phyloP scores from a whole-genome alignment of 2,797 vertebrate genomes.

The Scolopax bukidnonensis region DNA sequence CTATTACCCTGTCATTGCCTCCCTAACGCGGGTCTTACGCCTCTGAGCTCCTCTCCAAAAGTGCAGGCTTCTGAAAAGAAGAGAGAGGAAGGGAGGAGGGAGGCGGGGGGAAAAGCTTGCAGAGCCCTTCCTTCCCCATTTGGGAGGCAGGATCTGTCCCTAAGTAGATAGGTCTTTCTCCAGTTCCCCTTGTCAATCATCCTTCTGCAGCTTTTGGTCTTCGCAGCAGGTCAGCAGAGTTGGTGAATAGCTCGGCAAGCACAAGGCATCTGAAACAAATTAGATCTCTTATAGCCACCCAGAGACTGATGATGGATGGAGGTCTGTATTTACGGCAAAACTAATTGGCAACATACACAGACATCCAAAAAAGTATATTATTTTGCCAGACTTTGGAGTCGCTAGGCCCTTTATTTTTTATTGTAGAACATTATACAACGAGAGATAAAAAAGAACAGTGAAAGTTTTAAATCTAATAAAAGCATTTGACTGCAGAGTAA shows the following conservation, averaged over 20 bases:
- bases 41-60: conserved; percentile 59
- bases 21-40: conserved; percentile 48
- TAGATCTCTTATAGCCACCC: conserved; percentile 96
- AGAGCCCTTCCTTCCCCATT: conserved; percentile 22
- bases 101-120: neutral
- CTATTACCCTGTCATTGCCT: conserved; percentile 73
- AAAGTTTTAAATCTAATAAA: conserved; percentile 87
- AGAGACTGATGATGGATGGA: conserved; percentile 98
- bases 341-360: conserved; percentile 99
- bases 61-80: conserved; percentile 66
- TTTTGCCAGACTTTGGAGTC: conserved; percentile 85
- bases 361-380: conserved; percentile 84
- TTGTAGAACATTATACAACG: conserved; percentile 82
- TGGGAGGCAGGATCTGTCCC: conserved; percentile 35
- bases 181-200: conserved; percentile 81
- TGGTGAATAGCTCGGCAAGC: conserved; percentile 84
- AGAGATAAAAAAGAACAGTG: conserved; percentile 82
- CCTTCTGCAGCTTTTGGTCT: conserved; percentile 77
- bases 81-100: conserved; percentile 20
- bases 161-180: conserved; percentile 65
- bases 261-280: conserved; percentile 95
- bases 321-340: conserved; percentile 95
- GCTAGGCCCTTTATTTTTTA: conserved; percentile 72
- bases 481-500: conserved; percentile 83
- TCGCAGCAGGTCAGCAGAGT: conserved; percentile 86